Base-by-base conservation (phyloP, 1,140 invertebrate genomes). In the Cataglyphis hispanica region DNA sequence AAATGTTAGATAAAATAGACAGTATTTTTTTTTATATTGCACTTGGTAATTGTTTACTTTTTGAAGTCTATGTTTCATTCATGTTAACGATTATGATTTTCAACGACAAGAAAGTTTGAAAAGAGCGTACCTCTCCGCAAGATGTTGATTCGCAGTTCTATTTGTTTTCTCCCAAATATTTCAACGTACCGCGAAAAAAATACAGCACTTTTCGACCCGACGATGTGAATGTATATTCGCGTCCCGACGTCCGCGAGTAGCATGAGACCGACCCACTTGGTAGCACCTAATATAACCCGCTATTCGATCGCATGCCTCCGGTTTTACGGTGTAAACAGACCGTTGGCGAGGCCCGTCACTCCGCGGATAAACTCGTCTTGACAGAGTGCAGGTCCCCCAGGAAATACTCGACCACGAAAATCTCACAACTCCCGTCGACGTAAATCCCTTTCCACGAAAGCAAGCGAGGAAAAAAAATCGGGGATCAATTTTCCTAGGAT, bases 301-400 rank as follows among this genome's bases (percentile, higher is more conserved):
- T 31, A 63, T 86, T 85, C 88, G 88, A 90, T 90, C 88, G 81
- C 58, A 84, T 78, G 88, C 89, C 88, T 69, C 74, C 46, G 60
- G 81, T 77, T 90, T 90, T 90, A 90, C 78, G 88, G 89, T 66
- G 85, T 90, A 90, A 89, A 90, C 89, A 89, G 89, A 89, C 67
- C 61, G 74, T 76, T 56, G 67, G 53, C 77, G 77, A 61, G 53
- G 67, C 16, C 84, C 89, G 67, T 89, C 85, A 63, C 88, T 89
- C 75, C 84, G 89, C 80, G 89, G 89, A 90, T 90, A 90, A 90
- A 90, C 88, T 90, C 75, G 80, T 43, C 88, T 85, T 90, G 89
- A 90, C 89, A 90, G 85, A 89, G 85, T 90, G 85, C 89, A 90
- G 89, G 89, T 87, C 89, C 89, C 88, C 64, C 75, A 87, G 89